Base-by-base conservation (phyloP, 2,113 vertebrate genomes). In the Oreochromis aureus region DNA sequence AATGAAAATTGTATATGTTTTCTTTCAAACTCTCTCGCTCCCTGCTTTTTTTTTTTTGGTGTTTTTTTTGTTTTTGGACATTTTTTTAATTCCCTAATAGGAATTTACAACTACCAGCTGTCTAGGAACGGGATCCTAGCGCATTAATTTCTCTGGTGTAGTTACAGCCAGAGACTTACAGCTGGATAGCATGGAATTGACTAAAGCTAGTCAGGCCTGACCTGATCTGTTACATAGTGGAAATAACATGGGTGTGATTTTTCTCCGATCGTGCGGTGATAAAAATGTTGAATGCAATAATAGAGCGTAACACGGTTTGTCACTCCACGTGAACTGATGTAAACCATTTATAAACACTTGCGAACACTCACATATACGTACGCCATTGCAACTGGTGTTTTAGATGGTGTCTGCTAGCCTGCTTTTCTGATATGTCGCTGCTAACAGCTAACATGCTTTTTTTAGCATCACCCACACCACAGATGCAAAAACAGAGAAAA, bases 1-100 rank as follows among this genome's bases (percentile, higher is more conserved):
- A 94, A 95, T 95, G 92, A 95, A 95, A 96, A 94, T 92, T 93
- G 93, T 95, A 87, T 95, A 92, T 95, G 90, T 95, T 92, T 95
- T 95, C 92, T 93, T 94, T 94, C 87, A 93, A 92, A 93, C 86
- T 81, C 51, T 88, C 82, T 78, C 86, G 69, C 85, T 81, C 84
- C 82, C 84, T 78, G 73, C 22, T 44, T 89, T 16, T 69, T 22
- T 73, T 73, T 54, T 13, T 34, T n/a, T 5, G 2, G 32, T 36
- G 16, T 0, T 63, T 63, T 34, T 59, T 18, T 59, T 19, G 1
- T 32, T 61, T 66, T 66, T 66, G 36, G 39, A n/a, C 61, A 71
- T 24, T 51, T 76, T 81, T 83, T 90, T 44, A 89, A 82, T 86
- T 89, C 88, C 86, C 84, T 13, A 90, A 93, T 93, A 89, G 92